Evolutionary conservation across 2,888 invertebrate species (phyloP), one percentile per base, ranked within the genome.

Genomic region (Agelastica alni): DNA sequence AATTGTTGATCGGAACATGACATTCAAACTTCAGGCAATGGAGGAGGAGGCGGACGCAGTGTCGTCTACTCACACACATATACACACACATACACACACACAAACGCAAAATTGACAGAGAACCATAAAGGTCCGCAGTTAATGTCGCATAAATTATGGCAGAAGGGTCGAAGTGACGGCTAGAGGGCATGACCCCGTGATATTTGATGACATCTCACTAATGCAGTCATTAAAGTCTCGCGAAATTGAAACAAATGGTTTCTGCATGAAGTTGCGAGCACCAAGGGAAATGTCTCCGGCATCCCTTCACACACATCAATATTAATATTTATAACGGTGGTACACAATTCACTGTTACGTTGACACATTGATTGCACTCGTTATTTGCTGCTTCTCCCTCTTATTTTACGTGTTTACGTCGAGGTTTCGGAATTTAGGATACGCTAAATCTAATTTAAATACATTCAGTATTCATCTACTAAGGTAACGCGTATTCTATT

Each of bases 201-300:
- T 60, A 65, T 67, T 64, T 66, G 66, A 70, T 66, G 68, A 64
- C 67, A 68, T 57, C 61, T 60, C 62, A 63, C 67, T 70, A 70
- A 70, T 71, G 68, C 67, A 68, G 68, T 70, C 70, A 70, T 70
- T 70, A 70, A 65, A 67, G 70, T 68, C 69, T 63, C 71, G 72
- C 75, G 76, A 78, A 77, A 80, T 80, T 79, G 79, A 79, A 78
- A 79, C 76, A 79, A 80, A 80, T 79, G 78, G 75, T 68, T n/a
- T n/a, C 69, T 67, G 57, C 64, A 63, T 65, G 63, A 67, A 68
- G 67, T 67, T 66, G 68, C 65, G 62, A 68, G 63, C 64, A 62
- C 64, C 67, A 59, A 75, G 79, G 77, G 79, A 79, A 78, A 76
- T 68, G 70, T 73, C 74, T 64, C 66, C 63, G 66, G 72, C 73